phyloP scores from a whole-genome alignment of 2,888 invertebrate genomes.

The Villa cingulata region DNA sequence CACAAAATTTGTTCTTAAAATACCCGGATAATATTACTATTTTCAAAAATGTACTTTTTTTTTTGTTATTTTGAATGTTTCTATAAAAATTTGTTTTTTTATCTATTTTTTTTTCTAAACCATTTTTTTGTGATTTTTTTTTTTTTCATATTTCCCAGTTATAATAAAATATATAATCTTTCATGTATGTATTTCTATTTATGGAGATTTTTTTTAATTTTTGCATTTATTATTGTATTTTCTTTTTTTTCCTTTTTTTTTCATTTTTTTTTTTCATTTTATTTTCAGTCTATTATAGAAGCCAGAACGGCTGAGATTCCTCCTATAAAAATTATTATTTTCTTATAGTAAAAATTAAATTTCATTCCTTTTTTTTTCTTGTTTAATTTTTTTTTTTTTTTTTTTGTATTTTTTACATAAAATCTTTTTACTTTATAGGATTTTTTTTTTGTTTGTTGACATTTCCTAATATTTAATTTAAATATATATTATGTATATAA shows the following conservation, averaged over 20 bases:
- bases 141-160: constrained; percentile 14
- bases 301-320: constrained; percentile 29
- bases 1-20: not conserved
- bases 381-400: too few relatives aligned
- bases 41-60: too few relatives aligned
- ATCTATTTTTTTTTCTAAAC: not conserved
- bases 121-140: not conserved
- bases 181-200: too few relatives aligned
- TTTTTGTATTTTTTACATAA: too few relatives aligned
- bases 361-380: too few relatives aligned
- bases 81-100: constrained; percentile 1
- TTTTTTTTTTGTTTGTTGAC: too few relatives aligned
- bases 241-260: not conserved
- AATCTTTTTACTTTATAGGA: constrained; percentile 5
- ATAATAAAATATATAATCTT: too few relatives aligned
- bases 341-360: constrained; percentile 11
- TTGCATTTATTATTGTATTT: not conserved
- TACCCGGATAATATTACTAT: constrained; percentile 1
- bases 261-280: constrained; percentile 7
- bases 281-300: constrained; percentile 21
- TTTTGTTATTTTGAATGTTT: constrained; percentile 3
- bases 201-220: too few relatives aligned
- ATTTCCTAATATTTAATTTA: too few relatives aligned
- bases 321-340: constrained; percentile 23
- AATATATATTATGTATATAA: not conserved